These are phyloP conservation scores for Gorsachius goisagi DNA, from an alignment of 2,113 vertebrate genomes.

Conservation along the genomic window DNA sequence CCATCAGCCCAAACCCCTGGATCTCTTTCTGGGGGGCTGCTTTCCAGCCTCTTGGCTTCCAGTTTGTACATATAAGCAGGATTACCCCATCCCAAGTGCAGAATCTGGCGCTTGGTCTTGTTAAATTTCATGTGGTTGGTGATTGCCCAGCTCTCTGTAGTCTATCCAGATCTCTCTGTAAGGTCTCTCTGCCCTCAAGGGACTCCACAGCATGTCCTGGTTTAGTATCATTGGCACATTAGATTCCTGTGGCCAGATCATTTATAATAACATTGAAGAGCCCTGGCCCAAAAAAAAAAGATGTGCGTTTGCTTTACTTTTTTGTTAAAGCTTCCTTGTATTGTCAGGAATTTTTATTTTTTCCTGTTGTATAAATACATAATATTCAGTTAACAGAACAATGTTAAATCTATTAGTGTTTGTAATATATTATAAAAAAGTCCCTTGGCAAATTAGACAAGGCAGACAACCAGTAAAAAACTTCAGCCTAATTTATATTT, in stretches of 20 bases:
- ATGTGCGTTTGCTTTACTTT: neutral
- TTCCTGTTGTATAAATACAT: neutral
- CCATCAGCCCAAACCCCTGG: too few relatives aligned
- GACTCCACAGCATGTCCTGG: neutral
- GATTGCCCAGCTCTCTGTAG: neutral
- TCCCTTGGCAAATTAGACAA: neutral
- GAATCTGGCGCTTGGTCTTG: neutral
- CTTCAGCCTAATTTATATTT: neutral
- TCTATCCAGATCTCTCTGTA: neutral
- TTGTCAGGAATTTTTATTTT: neutral
- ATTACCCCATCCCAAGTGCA: fast-evolving
- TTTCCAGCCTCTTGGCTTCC: neutral
- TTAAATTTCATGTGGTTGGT: neutral
- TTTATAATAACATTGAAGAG: neutral
- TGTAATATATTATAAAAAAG: neutral
- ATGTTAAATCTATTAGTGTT: neutral
- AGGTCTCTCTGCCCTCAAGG: fast-evolving
- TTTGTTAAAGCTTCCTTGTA: neutral
- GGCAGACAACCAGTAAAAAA: neutral
- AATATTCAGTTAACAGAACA: neutral
- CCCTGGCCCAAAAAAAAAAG: neutral
- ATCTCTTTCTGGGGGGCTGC: neutral
- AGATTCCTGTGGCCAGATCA: neutral
- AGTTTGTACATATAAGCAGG: fast-evolving
- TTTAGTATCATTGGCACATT: neutral